Conservation (phyloP, 2,113 vertebrate species). For the Urocitellus parryii region DNA sequence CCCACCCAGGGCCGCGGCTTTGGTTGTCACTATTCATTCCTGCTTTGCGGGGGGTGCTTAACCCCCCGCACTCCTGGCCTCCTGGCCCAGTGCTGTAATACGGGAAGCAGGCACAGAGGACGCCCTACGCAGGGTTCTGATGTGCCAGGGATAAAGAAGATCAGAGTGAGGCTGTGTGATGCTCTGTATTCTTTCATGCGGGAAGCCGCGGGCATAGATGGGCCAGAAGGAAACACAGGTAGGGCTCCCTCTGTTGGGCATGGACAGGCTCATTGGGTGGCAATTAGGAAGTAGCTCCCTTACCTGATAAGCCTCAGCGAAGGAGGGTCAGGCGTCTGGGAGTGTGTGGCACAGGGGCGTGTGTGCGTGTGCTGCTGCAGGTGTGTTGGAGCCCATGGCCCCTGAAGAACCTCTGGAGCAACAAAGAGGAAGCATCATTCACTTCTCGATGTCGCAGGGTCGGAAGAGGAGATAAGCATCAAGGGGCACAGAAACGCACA, state of each 20-base stretch:
- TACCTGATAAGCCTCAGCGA: background rate
- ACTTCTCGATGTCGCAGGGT: fast-evolving
- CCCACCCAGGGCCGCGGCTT: fast-evolving
- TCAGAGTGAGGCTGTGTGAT: background rate
- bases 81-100: fast-evolving
- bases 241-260: no score
- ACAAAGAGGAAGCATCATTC: fast-evolving
- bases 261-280: no score
- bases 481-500: fast-evolving
- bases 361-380: no score
- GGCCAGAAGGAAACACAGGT: no score
- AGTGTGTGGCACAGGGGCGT: no score
- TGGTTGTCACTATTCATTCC: fast-evolving
- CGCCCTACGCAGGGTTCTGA: background rate
- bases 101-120: background rate
- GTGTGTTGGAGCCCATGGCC: background rate
- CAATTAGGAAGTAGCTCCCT: background rate
- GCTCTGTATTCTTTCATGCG: no score
- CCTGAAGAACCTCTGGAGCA: background rate
- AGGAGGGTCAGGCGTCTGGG: no score
- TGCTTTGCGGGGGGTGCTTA: background rate
- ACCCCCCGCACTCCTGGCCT: background rate
- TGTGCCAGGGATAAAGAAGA: no score
- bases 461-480: background rate
- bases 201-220: no score